These are phyloP conservation scores for Drosophila pachea DNA, from an alignment of 1,140 invertebrate species.

Conservation along the genomic window DNA sequence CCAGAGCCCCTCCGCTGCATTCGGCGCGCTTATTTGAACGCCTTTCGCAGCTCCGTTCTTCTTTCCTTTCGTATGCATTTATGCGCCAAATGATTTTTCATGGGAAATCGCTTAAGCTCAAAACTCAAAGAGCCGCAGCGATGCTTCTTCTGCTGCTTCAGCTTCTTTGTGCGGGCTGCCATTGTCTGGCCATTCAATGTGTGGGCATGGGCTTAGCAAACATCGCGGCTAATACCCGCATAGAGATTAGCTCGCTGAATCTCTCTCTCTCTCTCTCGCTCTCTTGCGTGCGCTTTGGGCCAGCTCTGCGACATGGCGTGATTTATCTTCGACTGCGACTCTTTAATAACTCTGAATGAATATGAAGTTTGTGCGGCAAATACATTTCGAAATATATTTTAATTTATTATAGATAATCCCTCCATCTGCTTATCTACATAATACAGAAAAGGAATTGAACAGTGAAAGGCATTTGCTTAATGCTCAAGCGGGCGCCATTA, in stretches of 20 bases:
- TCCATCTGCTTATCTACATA: too few species aligned
- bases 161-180: constrained; percentile 5
- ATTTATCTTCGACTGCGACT: too few species aligned
- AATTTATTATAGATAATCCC: neutral
- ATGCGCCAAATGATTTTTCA: constrained; percentile 42
- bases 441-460: neutral
- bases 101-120: constrained; percentile 49
- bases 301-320: constrained; percentile 12
- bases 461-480: constrained; percentile 21
- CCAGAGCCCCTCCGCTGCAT: constrained; percentile 9
- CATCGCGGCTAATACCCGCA: constrained; percentile 13
- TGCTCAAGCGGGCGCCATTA: constrained; percentile 12
- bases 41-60: constrained; percentile 18
- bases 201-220: neutral
- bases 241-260: constrained; percentile 31
- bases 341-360: too few species aligned
- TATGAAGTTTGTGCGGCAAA: too few species aligned
- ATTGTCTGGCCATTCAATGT: constrained; percentile 10
- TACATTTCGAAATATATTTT: neutral
- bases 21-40: constrained; percentile 29
- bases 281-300: too few species aligned
- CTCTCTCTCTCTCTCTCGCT: too few species aligned
- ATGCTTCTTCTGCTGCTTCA: constrained; percentile 12
- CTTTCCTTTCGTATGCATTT: constrained; percentile 40
- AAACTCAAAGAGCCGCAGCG: constrained; percentile 21